These are phyloP conservation scores for Sceloporus undulatus DNA, from an alignment of 2,113 vertebrate species.

Conservation along the genomic window DNA sequence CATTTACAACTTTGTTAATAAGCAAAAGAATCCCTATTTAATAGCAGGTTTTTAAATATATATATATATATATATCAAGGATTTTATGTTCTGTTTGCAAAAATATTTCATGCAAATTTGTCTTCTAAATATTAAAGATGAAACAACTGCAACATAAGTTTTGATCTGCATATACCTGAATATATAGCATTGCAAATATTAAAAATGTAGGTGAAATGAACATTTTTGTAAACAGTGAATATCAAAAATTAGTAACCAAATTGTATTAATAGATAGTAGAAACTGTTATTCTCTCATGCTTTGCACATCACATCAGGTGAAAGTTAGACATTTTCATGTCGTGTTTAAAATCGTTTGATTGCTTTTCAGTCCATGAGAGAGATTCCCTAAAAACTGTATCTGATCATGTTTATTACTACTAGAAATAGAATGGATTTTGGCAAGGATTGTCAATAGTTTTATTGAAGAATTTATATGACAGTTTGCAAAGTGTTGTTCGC, in stretches of 20 bases:
- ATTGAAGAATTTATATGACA: neutral
- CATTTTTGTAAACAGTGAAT: neutral
- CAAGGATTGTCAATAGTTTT: neutral
- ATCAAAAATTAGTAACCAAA: neutral
- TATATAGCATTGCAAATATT: neutral
- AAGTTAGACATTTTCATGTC: neutral
- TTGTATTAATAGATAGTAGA: neutral
- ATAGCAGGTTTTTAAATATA: neutral
- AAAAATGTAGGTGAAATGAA: conserved; percentile 15
- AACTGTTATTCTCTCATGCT: neutral
- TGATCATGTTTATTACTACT: neutral
- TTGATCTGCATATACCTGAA: neutral
- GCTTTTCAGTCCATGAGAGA: neutral
- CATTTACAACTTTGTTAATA: neutral
- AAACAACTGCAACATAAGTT: neutral
- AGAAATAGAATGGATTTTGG: neutral
- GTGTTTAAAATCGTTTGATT: conserved; percentile 11
- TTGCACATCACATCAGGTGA: too few relatives aligned
- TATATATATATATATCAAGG: neutral
- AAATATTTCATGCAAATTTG: conserved; percentile 22
- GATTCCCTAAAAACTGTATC: neutral
- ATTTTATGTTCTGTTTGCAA: neutral
- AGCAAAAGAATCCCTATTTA: neutral
- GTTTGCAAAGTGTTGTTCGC: neutral
- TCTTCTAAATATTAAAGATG: neutral